Percentiles rank a stretch among this genome's conserved stretches.
phyloP scores from a whole-genome alignment of 2,888 invertebrate genomes.

The Isotomurus palustris region DNA sequence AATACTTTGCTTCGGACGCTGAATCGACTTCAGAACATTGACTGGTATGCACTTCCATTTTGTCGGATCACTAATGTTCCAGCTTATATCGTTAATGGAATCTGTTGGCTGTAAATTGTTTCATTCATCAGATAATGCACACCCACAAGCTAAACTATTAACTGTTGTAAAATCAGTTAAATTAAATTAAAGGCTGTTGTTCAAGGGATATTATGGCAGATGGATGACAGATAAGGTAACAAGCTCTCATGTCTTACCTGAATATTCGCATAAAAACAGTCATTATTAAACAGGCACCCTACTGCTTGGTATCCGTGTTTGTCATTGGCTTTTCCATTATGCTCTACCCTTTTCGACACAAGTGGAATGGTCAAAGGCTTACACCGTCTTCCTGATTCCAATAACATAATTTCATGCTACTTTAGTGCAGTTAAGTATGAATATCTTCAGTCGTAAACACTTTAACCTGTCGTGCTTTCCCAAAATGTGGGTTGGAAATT shows the following conservation, averaged over 20 bases:
- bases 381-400: too few species aligned
- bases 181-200: too few species aligned
- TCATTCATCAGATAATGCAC: too few species aligned
- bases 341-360: too few species aligned
- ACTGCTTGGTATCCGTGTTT: conserved; percentile 19
- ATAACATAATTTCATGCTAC: too few species aligned
- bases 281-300: conserved; percentile 32
- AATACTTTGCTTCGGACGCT: too few species aligned
- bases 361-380: too few species aligned
- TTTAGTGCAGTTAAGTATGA: too few species aligned
- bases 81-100: conserved; percentile 20
- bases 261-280: conserved; percentile 28
- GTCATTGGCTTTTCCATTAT: too few species aligned
- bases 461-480: conserved; percentile 38
- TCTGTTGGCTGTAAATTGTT: conserved; percentile 20
- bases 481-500: conserved; percentile 29
- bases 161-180: too few species aligned
- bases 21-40: neutral
- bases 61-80: conserved; percentile 30
- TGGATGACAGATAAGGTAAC: neutral
- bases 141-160: neutral
- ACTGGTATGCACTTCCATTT: conserved; percentile 37
- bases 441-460: too few species aligned
- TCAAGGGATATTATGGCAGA: neutral
- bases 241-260: conserved; percentile 21